Evolutionary conservation across 2,113 vertebrate genomes (phyloP).

Genomic region (Cepphus grylle): DNA sequence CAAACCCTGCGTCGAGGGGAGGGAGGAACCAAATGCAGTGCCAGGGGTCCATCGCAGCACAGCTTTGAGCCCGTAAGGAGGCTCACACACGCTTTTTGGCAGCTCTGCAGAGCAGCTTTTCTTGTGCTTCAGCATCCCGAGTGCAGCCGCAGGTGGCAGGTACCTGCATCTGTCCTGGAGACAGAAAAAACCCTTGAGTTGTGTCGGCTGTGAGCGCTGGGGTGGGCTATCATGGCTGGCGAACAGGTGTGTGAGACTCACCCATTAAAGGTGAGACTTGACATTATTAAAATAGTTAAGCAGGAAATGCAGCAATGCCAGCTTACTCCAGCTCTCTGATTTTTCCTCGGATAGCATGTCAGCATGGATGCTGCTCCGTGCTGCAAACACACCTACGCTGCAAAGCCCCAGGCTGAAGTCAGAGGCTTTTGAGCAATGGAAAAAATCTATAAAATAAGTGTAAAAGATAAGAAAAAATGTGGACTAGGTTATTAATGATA

Average conservation of each 20-base stretch:
- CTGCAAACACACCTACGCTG: neutral
- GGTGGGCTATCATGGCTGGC: neutral
- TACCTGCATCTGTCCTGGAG: neutral
- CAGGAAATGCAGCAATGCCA: neutral
- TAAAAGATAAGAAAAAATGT: neutral
- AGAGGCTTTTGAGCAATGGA: neutral
- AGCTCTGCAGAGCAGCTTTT: neutral
- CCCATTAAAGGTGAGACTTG: neutral
- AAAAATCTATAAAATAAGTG: neutral
- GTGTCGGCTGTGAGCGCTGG: neutral
- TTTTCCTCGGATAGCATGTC: neutral
- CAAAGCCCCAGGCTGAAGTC: neutral
- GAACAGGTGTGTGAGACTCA: neutral
- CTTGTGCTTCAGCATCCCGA: neutral
- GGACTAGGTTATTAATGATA: neutral
- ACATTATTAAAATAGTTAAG: neutral
- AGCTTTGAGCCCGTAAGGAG: neutral
- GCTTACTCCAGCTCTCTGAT: neutral
- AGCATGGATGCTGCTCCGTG: neutral
- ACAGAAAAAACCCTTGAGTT: neutral
- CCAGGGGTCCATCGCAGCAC: neutral
- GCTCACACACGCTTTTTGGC: neutral
- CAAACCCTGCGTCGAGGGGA: accelerated
- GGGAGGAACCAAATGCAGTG: neutral
- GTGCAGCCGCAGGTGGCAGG: neutral